Conservation (phyloP, 2,113 vertebrate species). For the Oryzias javanicus region DNA sequence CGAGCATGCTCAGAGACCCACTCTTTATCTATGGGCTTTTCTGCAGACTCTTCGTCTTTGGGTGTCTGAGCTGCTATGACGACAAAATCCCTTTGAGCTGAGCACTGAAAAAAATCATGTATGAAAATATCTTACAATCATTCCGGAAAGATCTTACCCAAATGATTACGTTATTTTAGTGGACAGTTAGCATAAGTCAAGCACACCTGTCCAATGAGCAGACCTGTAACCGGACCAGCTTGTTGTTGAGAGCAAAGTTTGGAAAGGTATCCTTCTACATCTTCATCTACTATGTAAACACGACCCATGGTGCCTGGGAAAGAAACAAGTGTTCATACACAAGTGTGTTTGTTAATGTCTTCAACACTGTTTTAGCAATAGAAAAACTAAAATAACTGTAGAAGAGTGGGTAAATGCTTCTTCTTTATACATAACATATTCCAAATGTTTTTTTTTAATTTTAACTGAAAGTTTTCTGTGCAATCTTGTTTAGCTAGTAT, state of each 20-base stretch:
- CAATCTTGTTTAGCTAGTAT: too few relatives aligned
- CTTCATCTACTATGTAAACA: constrained; percentile 72
- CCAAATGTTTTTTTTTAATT: too few relatives aligned
- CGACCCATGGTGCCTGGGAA: constrained; percentile 68
- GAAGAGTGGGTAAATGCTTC: too few relatives aligned
- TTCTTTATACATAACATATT: too few relatives aligned
- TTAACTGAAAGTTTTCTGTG: too few relatives aligned
- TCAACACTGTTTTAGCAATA: too few relatives aligned
- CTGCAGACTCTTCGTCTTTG: constrained; percentile 71
- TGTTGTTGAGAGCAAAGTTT: constrained; percentile 54
- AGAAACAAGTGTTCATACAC: neutral
- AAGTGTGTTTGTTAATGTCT: neutral
- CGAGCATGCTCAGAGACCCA: constrained; percentile 86
- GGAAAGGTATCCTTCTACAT: constrained; percentile 70
- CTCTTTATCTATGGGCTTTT: constrained; percentile 66
- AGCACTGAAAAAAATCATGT: constrained; percentile 75
- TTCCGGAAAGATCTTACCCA: neutral
- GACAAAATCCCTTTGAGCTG: constrained; percentile 85
- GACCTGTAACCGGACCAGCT: constrained; percentile 75
- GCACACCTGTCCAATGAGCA: constrained; percentile 90
- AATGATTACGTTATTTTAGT: neutral
- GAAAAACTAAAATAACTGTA: too few relatives aligned
- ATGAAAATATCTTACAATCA: constrained; percentile 3
- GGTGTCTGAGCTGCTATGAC: constrained; percentile 84
- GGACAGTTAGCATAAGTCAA: neutral